A percentile compares a stretch with the other conserved stretches of the same genome.
phyloP scores from a whole-genome alignment of 2,113 vertebrate genomes.

The Gulo gulo region DNA sequence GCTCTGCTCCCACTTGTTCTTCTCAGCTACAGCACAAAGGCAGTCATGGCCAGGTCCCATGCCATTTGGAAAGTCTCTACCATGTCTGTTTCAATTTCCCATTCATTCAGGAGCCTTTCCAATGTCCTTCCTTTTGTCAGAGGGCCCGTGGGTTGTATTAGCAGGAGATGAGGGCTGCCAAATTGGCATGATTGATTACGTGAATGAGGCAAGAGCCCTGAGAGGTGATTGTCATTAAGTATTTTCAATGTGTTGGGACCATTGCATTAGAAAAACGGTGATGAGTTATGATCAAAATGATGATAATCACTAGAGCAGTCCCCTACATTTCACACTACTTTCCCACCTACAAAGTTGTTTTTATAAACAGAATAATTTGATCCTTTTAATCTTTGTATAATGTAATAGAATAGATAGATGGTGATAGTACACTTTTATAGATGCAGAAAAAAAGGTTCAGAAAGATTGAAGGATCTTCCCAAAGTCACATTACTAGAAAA shows the following conservation, averaged over 20 bases:
- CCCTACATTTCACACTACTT: neutral
- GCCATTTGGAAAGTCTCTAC: neutral
- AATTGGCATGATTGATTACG: too few species aligned
- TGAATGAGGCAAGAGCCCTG: neutral
- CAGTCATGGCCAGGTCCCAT: rapidly evolving
- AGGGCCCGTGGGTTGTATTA: neutral
- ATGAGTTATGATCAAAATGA: too few species aligned
- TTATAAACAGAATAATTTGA: neutral
- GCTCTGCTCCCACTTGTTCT: neutral
- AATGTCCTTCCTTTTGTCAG: neutral
- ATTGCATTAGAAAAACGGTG: neutral
- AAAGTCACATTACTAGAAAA: neutral
- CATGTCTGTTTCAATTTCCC: neutral
- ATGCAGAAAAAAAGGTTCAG: neutral
- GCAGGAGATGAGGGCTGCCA: neutral
- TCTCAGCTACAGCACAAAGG: neutral
- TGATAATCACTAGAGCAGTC: neutral
- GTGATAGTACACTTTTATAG: neutral
- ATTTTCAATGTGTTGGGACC: neutral
- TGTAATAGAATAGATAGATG: neutral
- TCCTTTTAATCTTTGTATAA: neutral
- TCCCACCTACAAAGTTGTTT: neutral
- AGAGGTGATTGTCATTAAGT: neutral
- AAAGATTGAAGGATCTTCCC: neutral
- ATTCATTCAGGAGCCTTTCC: neutral